Evolutionary conservation across 2,113 vertebrate species (phyloP), one percentile per base, ranked within the genome.

Genomic region (Brachyhypopomus occidentalis): DNA sequence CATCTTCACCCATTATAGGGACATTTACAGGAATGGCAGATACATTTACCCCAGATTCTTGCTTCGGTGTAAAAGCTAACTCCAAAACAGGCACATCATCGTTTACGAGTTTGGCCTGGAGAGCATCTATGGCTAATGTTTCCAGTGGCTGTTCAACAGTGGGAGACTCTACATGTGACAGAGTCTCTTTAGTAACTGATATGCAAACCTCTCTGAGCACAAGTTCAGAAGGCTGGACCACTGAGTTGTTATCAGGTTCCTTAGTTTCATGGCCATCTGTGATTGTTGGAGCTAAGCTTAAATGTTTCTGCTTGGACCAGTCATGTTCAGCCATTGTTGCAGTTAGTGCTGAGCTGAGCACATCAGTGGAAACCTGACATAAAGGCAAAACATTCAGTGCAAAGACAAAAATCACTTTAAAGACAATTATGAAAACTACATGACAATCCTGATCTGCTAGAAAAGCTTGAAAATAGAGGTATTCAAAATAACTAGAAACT

Each of bases 301-400:
- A 27, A 23, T 66, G 56, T 73, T 79, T 22, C 9, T 52, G 67
- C 8, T 34, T 64, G 45, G 69, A n/a, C 23, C 58, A 59, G 5
- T 78, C 55, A 60, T 19, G 14, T 2, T 52, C 55, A 34, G 72
- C n/a, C 9, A 34, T 34, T 64, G 11, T 60, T 27, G 62, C 23
- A 55, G 25, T 7, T 76, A 67, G 16, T 52, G 58, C 38, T 11
- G 74, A 30, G 17, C 38, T 60, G 20, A 41, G 30, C 25, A 23
- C 45, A 19, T 56, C 74, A 84, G 30, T 2, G 22, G 70, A 78
- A 83, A 75, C 77, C 83, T 84, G 75, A 23, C 16, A 66, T 27
- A 60, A 67, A 19, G 7, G 20, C 45, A 70, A 22, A 70, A 12
- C 66, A 70, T 70, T 22, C 38, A 67, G 0, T 11, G 36, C 6